Conservation (phyloP, 2,888 invertebrate genomes). For the Dryadula phaetusa region DNA sequence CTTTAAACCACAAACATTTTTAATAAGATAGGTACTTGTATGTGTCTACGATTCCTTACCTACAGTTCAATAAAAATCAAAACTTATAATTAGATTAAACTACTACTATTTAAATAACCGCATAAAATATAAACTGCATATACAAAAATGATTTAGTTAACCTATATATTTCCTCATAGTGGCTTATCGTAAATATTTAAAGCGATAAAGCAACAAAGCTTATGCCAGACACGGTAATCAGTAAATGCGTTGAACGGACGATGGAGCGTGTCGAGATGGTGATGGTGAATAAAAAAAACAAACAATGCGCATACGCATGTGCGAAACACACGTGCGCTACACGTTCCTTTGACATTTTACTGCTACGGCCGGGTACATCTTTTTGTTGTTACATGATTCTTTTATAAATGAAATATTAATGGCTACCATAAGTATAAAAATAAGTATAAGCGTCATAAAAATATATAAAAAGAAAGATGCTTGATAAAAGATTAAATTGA, state of each 20-base stretch:
- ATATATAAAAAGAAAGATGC: too few species aligned
- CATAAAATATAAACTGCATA: background rate
- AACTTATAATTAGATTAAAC: background rate
- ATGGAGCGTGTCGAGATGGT: slow-evolving; percentile 39
- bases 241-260: slow-evolving; percentile 35
- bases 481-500: too few species aligned
- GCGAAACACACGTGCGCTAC: slow-evolving; percentile 58
- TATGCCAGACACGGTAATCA: slow-evolving; percentile 15
- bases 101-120: background rate
- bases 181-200: slow-evolving; percentile 8
- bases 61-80: background rate
- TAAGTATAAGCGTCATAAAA: too few species aligned
- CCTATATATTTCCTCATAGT: slow-evolving; percentile 4
- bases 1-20: slow-evolving; percentile 30
- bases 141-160: background rate
- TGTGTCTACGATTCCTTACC: background rate
- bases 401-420: background rate
- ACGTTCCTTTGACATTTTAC: slow-evolving; percentile 48
- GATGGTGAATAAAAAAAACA: slow-evolving; percentile 43
- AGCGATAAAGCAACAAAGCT: slow-evolving; percentile 27
- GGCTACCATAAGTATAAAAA: background rate
- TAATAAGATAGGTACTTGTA: too few species aligned
- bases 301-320: slow-evolving; percentile 51
- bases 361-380: slow-evolving; percentile 30
- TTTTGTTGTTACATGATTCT: slow-evolving; percentile 20